Evolutionary conservation across 2,888 invertebrate species (phyloP).

Genomic region (Drosophila picticornis): DNA sequence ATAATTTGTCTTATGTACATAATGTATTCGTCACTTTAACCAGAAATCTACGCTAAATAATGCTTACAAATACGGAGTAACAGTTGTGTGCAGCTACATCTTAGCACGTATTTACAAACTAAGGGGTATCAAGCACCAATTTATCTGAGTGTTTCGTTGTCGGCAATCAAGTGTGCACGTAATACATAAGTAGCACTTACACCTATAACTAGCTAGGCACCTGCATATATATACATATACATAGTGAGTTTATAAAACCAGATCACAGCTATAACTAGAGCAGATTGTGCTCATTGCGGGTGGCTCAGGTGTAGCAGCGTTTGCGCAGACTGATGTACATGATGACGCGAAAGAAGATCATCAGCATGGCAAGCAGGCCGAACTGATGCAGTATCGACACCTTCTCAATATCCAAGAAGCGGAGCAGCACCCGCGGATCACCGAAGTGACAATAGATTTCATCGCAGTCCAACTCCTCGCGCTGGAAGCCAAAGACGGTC

Average conservation of each 20-base stretch:
- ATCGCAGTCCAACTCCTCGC: constrained; percentile 87
- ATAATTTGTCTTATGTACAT: constrained; percentile 25
- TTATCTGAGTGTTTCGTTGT: constrained; percentile 20
- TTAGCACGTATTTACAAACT: constrained; percentile 24
- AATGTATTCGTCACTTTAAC: constrained; percentile 36
- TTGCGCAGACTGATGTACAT: constrained; percentile 87
- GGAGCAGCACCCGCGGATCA: constrained; percentile 88
- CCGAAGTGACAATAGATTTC: constrained; percentile 89
- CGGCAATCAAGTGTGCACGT: constrained; percentile 49
- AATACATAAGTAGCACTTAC: constrained; percentile 22
- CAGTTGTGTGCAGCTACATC: not conserved
- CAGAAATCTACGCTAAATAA: constrained; percentile 26
- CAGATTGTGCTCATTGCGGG: constrained; percentile 4
- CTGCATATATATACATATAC: constrained; percentile 5
- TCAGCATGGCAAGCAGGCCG: constrained; percentile 86
- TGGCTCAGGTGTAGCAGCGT: constrained; percentile 84
- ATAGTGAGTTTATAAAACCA: constrained; percentile 40
- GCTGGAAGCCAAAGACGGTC: constrained; percentile 88
- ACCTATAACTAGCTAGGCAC: constrained; percentile 24
- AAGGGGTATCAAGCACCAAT: constrained; percentile 42
- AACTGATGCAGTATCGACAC: constrained; percentile 88
- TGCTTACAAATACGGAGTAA: constrained; percentile 17
- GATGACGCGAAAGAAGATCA: constrained; percentile 87
- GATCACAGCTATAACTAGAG: constrained; percentile 69
- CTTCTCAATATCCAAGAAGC: constrained; percentile 87